These are phyloP conservation scores for Augochlorella aurata DNA, from an alignment of 2,888 invertebrate genomes.

Conservation along the genomic window DNA sequence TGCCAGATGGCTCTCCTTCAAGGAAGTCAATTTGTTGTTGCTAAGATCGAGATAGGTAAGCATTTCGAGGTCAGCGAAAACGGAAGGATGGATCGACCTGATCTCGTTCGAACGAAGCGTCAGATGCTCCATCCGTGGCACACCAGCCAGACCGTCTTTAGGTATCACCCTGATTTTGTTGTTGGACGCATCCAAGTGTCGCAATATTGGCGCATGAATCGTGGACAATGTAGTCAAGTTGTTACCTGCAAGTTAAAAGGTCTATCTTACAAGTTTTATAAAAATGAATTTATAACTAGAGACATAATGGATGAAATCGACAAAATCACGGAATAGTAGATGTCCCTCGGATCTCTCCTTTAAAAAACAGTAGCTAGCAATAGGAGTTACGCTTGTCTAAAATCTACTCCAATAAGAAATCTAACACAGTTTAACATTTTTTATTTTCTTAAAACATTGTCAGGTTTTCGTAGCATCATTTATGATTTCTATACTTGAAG, in stretches of 20 bases:
- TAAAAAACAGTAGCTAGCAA: too few species aligned
- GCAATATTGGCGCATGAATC: slow-evolving; percentile 85
- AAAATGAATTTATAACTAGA: too few species aligned
- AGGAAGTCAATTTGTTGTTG: slow-evolving; percentile 87
- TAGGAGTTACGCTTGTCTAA: too few species aligned
- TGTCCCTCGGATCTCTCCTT: too few species aligned
- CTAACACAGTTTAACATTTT: too few species aligned
- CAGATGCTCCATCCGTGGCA: slow-evolving; percentile 86
- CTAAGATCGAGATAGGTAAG: slow-evolving; percentile 89
- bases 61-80: slow-evolving; percentile 86
- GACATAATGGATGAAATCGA: too few species aligned
- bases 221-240: slow-evolving; percentile 86
- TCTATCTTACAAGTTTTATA: neutral
- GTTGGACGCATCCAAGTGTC: slow-evolving; percentile 87
- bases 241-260: slow-evolving; percentile 80
- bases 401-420: too few species aligned
- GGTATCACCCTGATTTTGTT: slow-evolving; percentile 87
- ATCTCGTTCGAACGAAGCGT: slow-evolving; percentile 88
- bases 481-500: too few species aligned
- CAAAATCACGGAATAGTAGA: too few species aligned
- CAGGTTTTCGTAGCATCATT: too few species aligned
- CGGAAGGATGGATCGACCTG: slow-evolving; percentile 86
- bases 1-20: slow-evolving; percentile 87
- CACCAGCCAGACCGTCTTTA: slow-evolving; percentile 86
- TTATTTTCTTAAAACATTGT: too few species aligned